A percentile compares a stretch with the other conserved stretches of the same genome.
Evolutionary conservation across 2,113 vertebrate genomes (phyloP).

Genomic region (Sula dactylatra): DNA sequence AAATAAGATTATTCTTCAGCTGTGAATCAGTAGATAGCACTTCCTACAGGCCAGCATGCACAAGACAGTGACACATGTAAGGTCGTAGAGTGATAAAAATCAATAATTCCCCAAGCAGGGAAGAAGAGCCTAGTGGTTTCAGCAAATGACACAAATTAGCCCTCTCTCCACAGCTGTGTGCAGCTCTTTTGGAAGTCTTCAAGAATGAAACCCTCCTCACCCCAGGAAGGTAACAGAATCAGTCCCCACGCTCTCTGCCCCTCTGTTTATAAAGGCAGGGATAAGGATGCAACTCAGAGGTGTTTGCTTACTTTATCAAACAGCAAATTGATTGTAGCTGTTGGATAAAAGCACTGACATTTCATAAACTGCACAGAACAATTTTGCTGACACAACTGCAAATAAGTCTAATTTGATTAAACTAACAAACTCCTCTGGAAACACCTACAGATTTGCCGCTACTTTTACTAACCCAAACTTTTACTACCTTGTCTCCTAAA

Average conservation of each 20-base stretch:
- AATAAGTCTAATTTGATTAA: slow-evolving; percentile 1
- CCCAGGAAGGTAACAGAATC: slow-evolving; percentile 19
- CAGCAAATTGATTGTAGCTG: slow-evolving; percentile 43
- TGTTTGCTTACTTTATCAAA: slow-evolving; percentile 46
- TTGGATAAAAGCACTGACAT: slow-evolving; percentile 21
- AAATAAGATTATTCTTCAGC: slow-evolving; percentile 30
- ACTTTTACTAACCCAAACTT: background rate
- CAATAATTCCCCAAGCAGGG: slow-evolving; percentile 61
- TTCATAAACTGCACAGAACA: background rate
- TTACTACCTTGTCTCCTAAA: background rate
- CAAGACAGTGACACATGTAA: slow-evolving; percentile 33
- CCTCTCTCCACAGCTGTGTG: background rate
- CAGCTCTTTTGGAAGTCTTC: slow-evolving; percentile 28
- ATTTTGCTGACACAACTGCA: slow-evolving; percentile 16
- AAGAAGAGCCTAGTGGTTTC: slow-evolving; percentile 45
- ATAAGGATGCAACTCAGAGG: background rate
- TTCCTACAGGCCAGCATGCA: slow-evolving; percentile 51
- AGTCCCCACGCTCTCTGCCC: background rate
- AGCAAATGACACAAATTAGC: slow-evolving; percentile 58
- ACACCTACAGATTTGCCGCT: background rate
- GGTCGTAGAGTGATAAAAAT: slow-evolving; percentile 53
- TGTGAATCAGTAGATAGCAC: slow-evolving; percentile 37
- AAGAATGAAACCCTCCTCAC: background rate
- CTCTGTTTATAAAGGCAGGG: slow-evolving; percentile 8
- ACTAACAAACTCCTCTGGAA: background rate